phyloP scores from a whole-genome alignment of 2,888 invertebrate genomes.

The Ctenicera cuprea region DNA sequence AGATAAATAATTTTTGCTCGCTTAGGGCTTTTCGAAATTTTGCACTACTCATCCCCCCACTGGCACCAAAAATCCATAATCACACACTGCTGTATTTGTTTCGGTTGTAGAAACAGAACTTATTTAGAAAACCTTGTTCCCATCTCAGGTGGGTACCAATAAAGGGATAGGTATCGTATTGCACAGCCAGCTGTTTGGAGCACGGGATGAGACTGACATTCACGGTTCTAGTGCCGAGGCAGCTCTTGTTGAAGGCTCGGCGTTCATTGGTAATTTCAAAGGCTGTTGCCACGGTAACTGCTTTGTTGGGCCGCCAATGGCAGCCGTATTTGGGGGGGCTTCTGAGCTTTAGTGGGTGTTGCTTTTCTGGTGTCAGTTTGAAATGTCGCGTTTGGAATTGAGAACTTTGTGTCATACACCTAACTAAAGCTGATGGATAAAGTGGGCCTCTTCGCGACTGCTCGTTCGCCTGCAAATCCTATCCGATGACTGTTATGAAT shows the following conservation, averaged over 20 bases:
- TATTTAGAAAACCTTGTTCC: not conserved
- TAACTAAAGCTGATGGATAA: conserved; percentile 72
- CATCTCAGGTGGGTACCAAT: conserved; percentile 22
- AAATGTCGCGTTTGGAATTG: conserved; percentile 64
- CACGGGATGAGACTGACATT: conserved; percentile 65
- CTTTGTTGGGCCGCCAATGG: conserved; percentile 67
- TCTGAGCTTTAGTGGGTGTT: conserved; percentile 61
- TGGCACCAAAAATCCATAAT: not conserved
- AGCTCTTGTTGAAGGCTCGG: conserved; percentile 57
- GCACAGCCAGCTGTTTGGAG: conserved; percentile 60
- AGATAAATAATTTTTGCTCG: not conserved
- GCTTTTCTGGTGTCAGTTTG: conserved; percentile 63
- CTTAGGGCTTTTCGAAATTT: not conserved
- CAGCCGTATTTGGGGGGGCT: conserved; percentile 61
- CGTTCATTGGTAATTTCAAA: conserved; percentile 68
- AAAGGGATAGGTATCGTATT: conserved; percentile 49
- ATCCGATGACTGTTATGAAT: conserved; percentile 35
- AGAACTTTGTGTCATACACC: conserved; percentile 67
- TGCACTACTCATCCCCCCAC: not conserved
- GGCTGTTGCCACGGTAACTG: conserved; percentile 71
- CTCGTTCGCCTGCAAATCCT: conserved; percentile 45
- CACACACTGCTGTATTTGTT: too few species aligned
- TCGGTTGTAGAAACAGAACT: not conserved
- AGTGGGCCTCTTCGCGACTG: conserved; percentile 68
- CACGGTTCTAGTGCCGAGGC: conserved; percentile 57